Evolutionary conservation across 2,888 invertebrate genomes (phyloP).

Genomic region (Drosophila trichaetosa): DNA sequence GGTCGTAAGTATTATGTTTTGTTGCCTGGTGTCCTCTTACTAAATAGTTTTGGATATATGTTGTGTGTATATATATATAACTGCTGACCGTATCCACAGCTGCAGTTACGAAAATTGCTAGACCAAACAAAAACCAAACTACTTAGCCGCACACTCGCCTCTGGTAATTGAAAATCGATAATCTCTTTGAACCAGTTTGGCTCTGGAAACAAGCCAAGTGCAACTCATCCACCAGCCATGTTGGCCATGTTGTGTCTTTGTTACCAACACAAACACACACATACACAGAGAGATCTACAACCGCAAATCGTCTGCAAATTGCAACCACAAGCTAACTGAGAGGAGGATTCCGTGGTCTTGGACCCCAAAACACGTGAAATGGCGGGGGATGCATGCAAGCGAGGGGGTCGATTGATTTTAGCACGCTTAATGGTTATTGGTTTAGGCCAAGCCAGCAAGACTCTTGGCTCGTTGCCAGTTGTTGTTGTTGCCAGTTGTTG

Average conservation of each 20-base stretch:
- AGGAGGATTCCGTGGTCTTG: conserved; percentile 43
- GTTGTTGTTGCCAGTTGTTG: conserved; percentile 30
- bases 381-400: conserved; percentile 17
- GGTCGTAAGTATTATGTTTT: not conserved
- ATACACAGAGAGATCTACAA: conserved; percentile 18
- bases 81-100: conserved; percentile 40
- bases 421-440: conserved; percentile 81
- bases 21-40: conserved; percentile 34
- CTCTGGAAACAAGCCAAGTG: conserved; percentile 48
- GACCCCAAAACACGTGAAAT: conserved; percentile 16
- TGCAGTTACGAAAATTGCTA: conserved; percentile 77
- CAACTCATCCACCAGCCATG: conserved; percentile 27
- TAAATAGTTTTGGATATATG: conserved; percentile 49
- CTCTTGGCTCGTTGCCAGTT: conserved; percentile 51
- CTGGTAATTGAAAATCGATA: conserved; percentile 82
- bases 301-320: conserved; percentile 79
- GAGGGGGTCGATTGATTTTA: conserved; percentile 72
- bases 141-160: conserved; percentile 78
- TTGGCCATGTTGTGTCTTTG: conserved; percentile 66
- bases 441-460: conserved; percentile 64
- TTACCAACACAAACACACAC: conserved; percentile 24
- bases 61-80: conserved; percentile 21
- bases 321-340: conserved; percentile 67
- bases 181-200: conserved; percentile 77
- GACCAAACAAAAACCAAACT: conserved; percentile 81